Percentiles rank a stretch among this genome's conserved stretches.
phyloP scores from a whole-genome alignment of 2,797 vertebrate genomes.

The Centropyge bicolor region DNA sequence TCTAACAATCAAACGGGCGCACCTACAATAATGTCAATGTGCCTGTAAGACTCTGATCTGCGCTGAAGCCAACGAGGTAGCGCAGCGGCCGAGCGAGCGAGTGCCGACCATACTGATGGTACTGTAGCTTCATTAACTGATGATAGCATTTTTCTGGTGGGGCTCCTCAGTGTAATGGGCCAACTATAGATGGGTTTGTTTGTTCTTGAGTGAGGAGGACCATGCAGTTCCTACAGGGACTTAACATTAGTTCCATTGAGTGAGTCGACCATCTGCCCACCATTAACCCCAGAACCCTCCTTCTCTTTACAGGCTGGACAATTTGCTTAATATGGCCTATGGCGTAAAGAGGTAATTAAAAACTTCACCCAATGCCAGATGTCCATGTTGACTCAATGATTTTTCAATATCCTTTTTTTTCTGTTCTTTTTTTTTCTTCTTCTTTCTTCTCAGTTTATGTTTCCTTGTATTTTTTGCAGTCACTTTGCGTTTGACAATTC shows the following conservation, averaged over 20 bases:
- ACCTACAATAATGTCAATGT: slow-evolving; percentile 44
- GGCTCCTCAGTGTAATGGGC: slow-evolving; percentile 87
- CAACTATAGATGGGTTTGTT: slow-evolving; percentile 85
- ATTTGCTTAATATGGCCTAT: slow-evolving; percentile 99
- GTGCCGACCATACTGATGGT: slow-evolving; percentile 65
- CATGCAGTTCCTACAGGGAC: slow-evolving; percentile 82
- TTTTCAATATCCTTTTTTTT: slow-evolving; percentile 88
- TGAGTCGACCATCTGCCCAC: slow-evolving; percentile 99
- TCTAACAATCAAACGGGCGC: slow-evolving; percentile 20
- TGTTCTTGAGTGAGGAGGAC: slow-evolving; percentile 86
- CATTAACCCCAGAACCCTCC: slow-evolving; percentile 99
- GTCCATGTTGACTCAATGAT: slow-evolving; percentile 98
- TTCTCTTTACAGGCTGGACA: slow-evolving; percentile 99
- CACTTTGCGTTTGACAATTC: slow-evolving; percentile 91
- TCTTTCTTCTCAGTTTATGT: slow-evolving; percentile 79
- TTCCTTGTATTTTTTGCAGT: slow-evolving; percentile 91
- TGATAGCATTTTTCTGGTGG: slow-evolving; percentile 80
- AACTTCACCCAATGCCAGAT: slow-evolving; percentile 99
- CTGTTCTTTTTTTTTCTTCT: slow-evolving; percentile 81
- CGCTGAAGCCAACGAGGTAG: slow-evolving; percentile 18
- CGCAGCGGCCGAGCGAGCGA: slow-evolving; percentile 36
- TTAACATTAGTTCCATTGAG: slow-evolving; percentile 99
- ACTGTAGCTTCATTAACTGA: slow-evolving; percentile 72
- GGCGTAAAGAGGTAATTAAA: slow-evolving; percentile 99
- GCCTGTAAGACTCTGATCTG: slow-evolving; percentile 35